A percentile compares a stretch with the other conserved stretches of the same genome.
Evolutionary conservation across 1,140 invertebrate genomes (phyloP).

Genomic region (Andrena cerasifolii): DNA sequence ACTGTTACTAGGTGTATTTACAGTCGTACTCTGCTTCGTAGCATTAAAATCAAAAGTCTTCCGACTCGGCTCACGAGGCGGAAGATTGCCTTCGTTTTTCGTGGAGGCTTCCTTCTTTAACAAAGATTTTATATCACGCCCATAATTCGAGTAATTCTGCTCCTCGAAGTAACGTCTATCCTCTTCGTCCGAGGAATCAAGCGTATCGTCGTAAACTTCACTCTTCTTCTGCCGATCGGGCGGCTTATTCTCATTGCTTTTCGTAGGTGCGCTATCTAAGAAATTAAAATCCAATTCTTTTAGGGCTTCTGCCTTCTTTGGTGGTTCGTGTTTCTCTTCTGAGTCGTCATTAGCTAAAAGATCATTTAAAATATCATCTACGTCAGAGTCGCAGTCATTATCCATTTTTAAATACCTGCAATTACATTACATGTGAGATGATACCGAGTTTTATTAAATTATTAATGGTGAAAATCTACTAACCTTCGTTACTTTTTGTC

Average conservation of each 20-base stretch:
- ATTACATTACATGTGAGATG: background rate
- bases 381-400: conserved; percentile 69
- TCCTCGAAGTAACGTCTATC: conserved; percentile 88
- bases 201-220: conserved; percentile 81
- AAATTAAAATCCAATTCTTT: conserved; percentile 75
- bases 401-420: conserved; percentile 60
- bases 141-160: conserved; percentile 87
- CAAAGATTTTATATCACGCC: conserved; percentile 85
- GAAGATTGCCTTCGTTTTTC: conserved; percentile 68
- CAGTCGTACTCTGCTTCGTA: conserved; percentile 62
- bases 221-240: conserved; percentile 11
- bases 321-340: conserved; percentile 26
- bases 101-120: conserved; percentile 82
- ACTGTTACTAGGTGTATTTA: conserved; percentile 26
- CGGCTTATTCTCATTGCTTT: conserved; percentile 25
- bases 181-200: conserved; percentile 92
- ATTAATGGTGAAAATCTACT: background rate
- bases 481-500: background rate
- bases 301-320: conserved; percentile 31
- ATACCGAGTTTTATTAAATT: background rate
- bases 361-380: conserved; percentile 72
- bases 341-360: conserved; percentile 67
- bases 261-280: conserved; percentile 54
- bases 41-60: conserved; percentile 65
- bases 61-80: conserved; percentile 6